These are phyloP conservation scores for Ellobius talpinus DNA, from an alignment of 2,113 vertebrate genomes.

Conservation along the genomic window DNA sequence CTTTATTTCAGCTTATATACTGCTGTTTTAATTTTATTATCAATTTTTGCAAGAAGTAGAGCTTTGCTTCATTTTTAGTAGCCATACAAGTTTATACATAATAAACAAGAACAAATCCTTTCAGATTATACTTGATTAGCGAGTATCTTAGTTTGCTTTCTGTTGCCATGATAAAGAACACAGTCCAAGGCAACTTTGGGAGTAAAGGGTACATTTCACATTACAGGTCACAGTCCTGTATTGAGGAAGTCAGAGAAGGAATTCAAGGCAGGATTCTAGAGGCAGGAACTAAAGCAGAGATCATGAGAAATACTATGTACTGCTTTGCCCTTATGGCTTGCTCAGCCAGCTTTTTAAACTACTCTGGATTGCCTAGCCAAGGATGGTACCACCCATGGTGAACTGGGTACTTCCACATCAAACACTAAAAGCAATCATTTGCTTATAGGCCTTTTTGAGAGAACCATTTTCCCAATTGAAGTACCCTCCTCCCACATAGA, in stretches of 20 bases:
- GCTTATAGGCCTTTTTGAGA: background rate
- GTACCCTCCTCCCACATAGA: background rate
- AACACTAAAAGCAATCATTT: background rate
- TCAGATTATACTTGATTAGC: background rate
- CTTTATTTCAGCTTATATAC: background rate
- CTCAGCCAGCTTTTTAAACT: background rate
- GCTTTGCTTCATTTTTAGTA: background rate
- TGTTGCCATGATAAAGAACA: background rate
- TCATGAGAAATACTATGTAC: background rate
- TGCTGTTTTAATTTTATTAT: background rate
- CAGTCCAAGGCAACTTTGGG: background rate
- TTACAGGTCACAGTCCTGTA: background rate
- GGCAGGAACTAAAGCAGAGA: background rate
- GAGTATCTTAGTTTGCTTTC: background rate
- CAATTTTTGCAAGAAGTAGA: background rate
- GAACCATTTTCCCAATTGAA: background rate
- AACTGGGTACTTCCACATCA: background rate
- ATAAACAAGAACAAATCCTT: background rate
- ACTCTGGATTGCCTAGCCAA: background rate
- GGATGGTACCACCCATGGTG: background rate
- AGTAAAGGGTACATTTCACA: background rate
- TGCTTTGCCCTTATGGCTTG: background rate
- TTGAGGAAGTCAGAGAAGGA: background rate
- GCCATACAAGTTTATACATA: background rate
- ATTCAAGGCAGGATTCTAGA: background rate